Evolutionary conservation across 2,888 invertebrate species (phyloP).

Genomic region (Zaprionus obscuricornis): DNA sequence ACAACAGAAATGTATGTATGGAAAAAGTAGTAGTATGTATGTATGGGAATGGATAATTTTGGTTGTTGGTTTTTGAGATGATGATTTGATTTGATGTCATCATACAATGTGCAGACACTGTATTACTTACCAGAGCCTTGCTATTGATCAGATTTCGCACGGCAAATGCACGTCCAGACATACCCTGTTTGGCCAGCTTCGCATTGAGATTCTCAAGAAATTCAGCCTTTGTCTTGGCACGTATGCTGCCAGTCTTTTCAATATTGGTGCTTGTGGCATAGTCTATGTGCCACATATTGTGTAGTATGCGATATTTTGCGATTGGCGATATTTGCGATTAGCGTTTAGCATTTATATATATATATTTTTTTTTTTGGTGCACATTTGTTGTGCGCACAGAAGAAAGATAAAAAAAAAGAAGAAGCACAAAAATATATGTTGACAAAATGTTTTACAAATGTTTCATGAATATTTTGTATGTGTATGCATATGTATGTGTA

Average conservation of each 20-base stretch:
- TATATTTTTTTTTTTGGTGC: constrained; percentile 22
- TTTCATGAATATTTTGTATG: too few relatives aligned
- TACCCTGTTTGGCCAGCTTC: constrained; percentile 88
- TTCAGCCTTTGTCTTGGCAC: constrained; percentile 85
- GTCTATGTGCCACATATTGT: constrained; percentile 57
- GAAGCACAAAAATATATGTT: constrained; percentile 5
- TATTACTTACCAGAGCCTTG: constrained; percentile 86
- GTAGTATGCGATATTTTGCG: constrained; percentile 12
- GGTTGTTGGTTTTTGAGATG: not conserved
- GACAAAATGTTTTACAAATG: constrained; percentile 22
- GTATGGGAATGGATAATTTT: not conserved
- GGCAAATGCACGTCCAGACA: constrained; percentile 86
- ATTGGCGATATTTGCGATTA: too few relatives aligned
- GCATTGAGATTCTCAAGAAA: constrained; percentile 93
- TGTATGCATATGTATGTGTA: too few relatives aligned
- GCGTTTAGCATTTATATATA: constrained; percentile 11
- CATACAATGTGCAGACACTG: not conserved
- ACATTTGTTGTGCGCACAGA: constrained; percentile 30
- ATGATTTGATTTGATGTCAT: not conserved
- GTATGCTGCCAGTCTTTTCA: constrained; percentile 83
- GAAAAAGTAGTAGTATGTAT: constrained; percentile 2
- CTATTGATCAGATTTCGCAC: constrained; percentile 90
- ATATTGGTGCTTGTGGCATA: constrained; percentile 83
- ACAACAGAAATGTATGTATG: constrained; percentile 1
- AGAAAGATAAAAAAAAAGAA: constrained; percentile 36